phyloP scores from a whole-genome alignment of 2,888 invertebrate genomes.

The Ceraclea dissimilis region DNA sequence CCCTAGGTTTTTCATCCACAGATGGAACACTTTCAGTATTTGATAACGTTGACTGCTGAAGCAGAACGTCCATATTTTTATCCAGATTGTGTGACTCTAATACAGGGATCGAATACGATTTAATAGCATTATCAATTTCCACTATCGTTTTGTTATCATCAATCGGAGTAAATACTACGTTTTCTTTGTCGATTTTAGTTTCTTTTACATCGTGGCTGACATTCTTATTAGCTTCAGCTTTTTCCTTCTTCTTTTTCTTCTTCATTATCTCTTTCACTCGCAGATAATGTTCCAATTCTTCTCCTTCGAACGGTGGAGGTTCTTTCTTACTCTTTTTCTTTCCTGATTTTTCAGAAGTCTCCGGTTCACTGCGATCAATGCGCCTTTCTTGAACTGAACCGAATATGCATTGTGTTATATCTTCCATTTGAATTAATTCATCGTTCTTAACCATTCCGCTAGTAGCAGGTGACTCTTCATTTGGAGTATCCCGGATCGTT shows the following conservation, averaged over 20 bases:
- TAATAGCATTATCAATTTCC: too few species aligned
- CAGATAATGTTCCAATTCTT: conserved; percentile 21
- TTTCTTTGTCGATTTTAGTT: too few species aligned
- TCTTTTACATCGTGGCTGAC: neutral
- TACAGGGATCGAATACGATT: too few species aligned
- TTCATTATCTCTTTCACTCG: conserved; percentile 30
- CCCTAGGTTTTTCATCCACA: too few species aligned
- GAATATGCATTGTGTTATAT: conserved; percentile 51
- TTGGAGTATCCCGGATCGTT: too few species aligned
- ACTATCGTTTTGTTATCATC: too few species aligned
- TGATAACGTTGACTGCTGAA: too few species aligned
- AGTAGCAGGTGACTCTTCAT: too few species aligned
- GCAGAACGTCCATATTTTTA: too few species aligned
- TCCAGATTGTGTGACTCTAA: too few species aligned
- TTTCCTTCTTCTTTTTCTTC: conserved; percentile 29
- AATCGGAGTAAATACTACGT: too few species aligned
- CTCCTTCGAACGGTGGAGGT: conserved; percentile 16
- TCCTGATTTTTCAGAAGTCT: conserved; percentile 8
- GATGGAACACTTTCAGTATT: too few species aligned
- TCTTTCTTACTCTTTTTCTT: conserved; percentile 21
- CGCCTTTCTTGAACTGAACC: conserved; percentile 53
- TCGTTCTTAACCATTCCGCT: neutral
- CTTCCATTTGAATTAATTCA: conserved; percentile 26
- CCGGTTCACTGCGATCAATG: conserved; percentile 3
- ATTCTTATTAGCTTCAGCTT: conserved; percentile 4